Evolutionary conservation across 2,888 invertebrate genomes (phyloP).

Genomic region (Rhagophthalmus giganteus): DNA sequence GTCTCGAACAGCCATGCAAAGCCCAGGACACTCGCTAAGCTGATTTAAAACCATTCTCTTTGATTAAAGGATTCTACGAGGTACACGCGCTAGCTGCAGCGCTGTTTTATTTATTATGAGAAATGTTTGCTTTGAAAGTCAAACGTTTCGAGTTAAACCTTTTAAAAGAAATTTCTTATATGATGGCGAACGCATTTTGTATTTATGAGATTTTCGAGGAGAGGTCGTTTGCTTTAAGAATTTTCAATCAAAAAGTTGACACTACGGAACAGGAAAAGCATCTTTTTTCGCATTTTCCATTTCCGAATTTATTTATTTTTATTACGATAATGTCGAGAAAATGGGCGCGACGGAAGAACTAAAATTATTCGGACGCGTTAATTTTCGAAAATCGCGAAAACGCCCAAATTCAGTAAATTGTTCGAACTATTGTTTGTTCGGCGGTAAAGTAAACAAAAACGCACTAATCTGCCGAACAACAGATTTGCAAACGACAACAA

Average conservation of each 20-base stretch:
- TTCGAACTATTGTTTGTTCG: too few relatives aligned
- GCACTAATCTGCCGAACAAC: too few relatives aligned
- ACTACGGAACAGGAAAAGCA: too few relatives aligned
- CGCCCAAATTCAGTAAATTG: too few relatives aligned
- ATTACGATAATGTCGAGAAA: too few relatives aligned
- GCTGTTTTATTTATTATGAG: conserved; percentile 40
- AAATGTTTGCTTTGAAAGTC: conserved; percentile 40
- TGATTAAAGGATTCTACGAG: conserved; percentile 44
- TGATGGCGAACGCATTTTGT: conserved; percentile 23
- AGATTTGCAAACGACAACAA: too few relatives aligned
- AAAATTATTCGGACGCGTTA: too few relatives aligned
- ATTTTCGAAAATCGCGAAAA: too few relatives aligned
- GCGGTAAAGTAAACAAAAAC: too few relatives aligned
- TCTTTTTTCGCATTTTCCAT: too few relatives aligned
- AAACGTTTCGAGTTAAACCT: conserved; percentile 38
- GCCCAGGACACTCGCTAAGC: conserved; percentile 39
- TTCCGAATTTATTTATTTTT: too few relatives aligned
- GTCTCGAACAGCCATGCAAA: conserved; percentile 32
- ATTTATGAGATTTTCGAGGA: conserved; percentile 26
- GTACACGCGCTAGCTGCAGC: conserved; percentile 36
- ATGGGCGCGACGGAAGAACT: too few relatives aligned
- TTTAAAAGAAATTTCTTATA: conserved; percentile 35
- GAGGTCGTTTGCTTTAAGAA: conserved; percentile 14
- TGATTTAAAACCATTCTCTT: conserved; percentile 47
- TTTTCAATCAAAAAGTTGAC: conserved; percentile 21